A percentile compares a stretch with the other conserved stretches of the same genome.
Evolutionary conservation across 2,888 invertebrate species (phyloP).

Genomic region (Meandrusa payeni): DNA sequence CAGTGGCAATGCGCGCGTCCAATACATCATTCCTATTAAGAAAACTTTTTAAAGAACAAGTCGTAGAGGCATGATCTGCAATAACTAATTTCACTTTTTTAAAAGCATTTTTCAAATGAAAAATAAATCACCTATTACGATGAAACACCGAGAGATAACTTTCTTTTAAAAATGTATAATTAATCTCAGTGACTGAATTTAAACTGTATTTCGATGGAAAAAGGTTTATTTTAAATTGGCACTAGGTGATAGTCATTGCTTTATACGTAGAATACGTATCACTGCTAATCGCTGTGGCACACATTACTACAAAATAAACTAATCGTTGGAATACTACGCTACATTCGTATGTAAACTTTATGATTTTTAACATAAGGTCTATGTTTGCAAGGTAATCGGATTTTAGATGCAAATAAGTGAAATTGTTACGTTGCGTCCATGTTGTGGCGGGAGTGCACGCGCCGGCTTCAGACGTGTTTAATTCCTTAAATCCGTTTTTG

Average conservation of each 20-base stretch:
- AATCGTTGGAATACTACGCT: not conserved
- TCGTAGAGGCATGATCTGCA: too few relatives aligned
- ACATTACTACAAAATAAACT: conserved; percentile 5
- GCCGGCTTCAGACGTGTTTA: conserved; percentile 4
- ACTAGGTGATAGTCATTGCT: not conserved
- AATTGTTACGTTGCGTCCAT: not conserved
- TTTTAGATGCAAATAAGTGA: not conserved
- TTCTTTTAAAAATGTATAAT: too few relatives aligned
- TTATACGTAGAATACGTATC: conserved; percentile 10
- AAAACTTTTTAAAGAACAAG: too few relatives aligned
- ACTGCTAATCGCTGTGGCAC: conserved; percentile 16
- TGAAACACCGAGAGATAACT: conserved; percentile 10
- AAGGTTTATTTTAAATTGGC: not conserved
- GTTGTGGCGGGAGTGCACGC: not conserved
- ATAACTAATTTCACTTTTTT: too few relatives aligned
- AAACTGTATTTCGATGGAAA: conserved; percentile 9
- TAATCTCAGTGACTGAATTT: conserved; percentile 3
- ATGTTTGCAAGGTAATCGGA: not conserved
- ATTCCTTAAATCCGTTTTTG: conserved; percentile 2
- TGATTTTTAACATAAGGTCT: not conserved
- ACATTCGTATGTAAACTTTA: not conserved
- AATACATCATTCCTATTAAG: too few relatives aligned
- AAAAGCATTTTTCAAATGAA: too few relatives aligned
- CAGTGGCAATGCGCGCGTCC: too few relatives aligned
- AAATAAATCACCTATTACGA: too few relatives aligned